Evolutionary conservation across 2,888 invertebrate species (phyloP), one percentile per base, ranked within the genome.

Genomic region (Malacosoma neustria): DNA sequence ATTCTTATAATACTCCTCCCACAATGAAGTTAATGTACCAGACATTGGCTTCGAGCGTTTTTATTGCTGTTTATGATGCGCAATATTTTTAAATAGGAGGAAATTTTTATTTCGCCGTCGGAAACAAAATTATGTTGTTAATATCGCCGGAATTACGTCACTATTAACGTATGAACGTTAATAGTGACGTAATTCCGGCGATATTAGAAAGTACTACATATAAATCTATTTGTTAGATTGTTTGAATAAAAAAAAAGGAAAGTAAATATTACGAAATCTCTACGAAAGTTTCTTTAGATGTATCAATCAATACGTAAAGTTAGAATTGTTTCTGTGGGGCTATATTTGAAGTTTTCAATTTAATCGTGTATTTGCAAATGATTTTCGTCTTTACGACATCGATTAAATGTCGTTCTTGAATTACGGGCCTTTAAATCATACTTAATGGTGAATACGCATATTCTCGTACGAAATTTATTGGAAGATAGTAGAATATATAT

Each of bases 371-470:
- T 51, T 63, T 73, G 72, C 74, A 64, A 3, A 22, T 22, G 9
- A 22, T 22, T 22, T 22, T 9, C 22, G 22, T 22, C 55, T 54
- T 52, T 50, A 47, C 46, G 49, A 54, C 61, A 72, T 74, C 69
- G 71, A 77, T 72, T 72, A 65, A 57, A 50, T 54, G 70, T 68
- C 73, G 54, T 58, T 53, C 51, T 63, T 73, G 73, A 77, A 64
- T 69, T 68, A 77, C 60, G 68, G 52, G 51, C 64, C 66, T 57
- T 74, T 77, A 77, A 77, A 77, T 79, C 76, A 77, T 64, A 67
- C 63, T 73, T 75, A 77, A 77, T 73, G 74, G 70, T 71, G 72
- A 74, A 68, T 72, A 75, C 72, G 75, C 74, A 75, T 77, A 77
- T 72, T 77, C 71, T 72, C 63, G 54, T 59, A 56, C 54, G 49